These are phyloP conservation scores for Diglossa cyanea DNA, from an alignment of 2,797 vertebrate species.

Conservation along the genomic window DNA sequence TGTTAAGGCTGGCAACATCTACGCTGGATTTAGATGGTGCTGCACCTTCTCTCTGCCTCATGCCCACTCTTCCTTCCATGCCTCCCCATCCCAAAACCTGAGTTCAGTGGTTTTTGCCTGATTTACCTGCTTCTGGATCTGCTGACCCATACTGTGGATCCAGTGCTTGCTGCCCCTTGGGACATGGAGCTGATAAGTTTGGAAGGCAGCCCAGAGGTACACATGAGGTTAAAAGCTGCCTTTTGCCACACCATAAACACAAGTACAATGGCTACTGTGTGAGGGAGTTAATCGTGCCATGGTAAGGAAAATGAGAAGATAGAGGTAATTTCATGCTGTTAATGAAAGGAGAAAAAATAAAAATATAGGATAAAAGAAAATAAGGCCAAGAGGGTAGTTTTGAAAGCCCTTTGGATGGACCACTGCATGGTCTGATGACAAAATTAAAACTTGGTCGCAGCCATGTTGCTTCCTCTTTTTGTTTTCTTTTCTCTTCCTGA, in stretches of 20 bases:
- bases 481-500: not conserved
- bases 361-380: not conserved
- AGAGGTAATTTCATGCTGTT: not conserved
- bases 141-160: not conserved
- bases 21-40: not conserved
- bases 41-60: not conserved
- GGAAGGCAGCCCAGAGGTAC: accelerated
- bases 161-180: not conserved
- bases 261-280: not conserved
- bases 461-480: not conserved
- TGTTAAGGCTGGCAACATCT: accelerated
- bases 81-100: accelerated
- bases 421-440: not conserved
- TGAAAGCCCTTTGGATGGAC: not conserved
- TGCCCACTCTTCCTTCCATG: not conserved
- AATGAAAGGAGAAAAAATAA: not conserved
- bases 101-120: not conserved
- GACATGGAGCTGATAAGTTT: not conserved
- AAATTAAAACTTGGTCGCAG: not conserved
- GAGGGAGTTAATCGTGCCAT: not conserved
- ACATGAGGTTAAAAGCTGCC: not conserved
- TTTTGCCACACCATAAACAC: not conserved
- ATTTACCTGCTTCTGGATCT: not conserved
- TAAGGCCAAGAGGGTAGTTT: not conserved
- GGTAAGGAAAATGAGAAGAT: not conserved